Percentiles rank a stretch among this genome's conserved stretches.
phyloP scores from a whole-genome alignment of 2,113 vertebrate species.

The Neofelis nebulosa region DNA sequence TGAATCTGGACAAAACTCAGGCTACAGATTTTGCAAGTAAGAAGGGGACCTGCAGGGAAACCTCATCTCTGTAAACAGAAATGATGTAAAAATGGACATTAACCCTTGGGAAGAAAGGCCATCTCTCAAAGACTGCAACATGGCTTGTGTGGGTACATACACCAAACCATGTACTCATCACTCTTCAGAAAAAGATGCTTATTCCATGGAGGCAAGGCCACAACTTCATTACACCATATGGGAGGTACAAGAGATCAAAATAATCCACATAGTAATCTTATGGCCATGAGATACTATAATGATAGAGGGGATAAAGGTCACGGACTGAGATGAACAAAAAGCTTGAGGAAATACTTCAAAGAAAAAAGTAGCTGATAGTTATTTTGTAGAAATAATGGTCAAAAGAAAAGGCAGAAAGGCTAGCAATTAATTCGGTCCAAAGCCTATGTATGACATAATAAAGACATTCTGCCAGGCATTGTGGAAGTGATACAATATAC shows the following conservation, averaged over 20 bases:
- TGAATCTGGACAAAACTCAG: background rate
- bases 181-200: constrained; percentile 11
- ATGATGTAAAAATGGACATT: background rate
- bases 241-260: background rate
- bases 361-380: background rate
- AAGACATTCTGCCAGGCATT: background rate
- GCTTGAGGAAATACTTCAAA: constrained; percentile 15
- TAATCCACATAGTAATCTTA: background rate
- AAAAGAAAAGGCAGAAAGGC: constrained; percentile 2
- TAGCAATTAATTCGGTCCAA: background rate
- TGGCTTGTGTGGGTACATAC: background rate
- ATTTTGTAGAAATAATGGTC: constrained; percentile 23
- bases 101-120: background rate
- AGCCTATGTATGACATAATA: background rate
- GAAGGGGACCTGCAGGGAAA: constrained; percentile 15
- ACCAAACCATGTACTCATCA: background rate
- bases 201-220: background rate
- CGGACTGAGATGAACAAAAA: background rate
- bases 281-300: background rate
- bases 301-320: background rate
- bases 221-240: background rate
- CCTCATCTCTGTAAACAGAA: background rate
- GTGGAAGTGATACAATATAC: background rate
- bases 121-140: background rate
- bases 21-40: background rate